phyloP scores from a whole-genome alignment of 2,888 invertebrate genomes.

The Gymnoscelis rufifasciata region DNA sequence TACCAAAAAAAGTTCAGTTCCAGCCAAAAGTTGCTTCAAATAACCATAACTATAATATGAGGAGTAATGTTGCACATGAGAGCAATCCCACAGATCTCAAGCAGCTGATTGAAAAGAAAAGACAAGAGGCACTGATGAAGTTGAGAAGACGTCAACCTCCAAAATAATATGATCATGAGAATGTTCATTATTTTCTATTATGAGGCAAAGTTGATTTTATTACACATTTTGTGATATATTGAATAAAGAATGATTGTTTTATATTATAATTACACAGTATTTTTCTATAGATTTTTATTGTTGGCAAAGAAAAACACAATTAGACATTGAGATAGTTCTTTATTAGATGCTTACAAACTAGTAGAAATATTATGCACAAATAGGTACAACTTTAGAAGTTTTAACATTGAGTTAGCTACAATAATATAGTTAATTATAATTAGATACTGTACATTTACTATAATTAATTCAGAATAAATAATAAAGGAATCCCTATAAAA shows the following conservation, averaged over 20 bases:
- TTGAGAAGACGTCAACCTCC: constrained; percentile 56
- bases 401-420: too few relatives aligned
- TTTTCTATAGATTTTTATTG: background rate
- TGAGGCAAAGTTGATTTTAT: constrained; percentile 17
- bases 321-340: too few relatives aligned
- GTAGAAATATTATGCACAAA: too few relatives aligned
- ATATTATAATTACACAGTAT: background rate
- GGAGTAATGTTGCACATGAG: constrained; percentile 16
- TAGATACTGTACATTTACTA: too few relatives aligned
- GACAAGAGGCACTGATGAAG: constrained; percentile 70
- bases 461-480: too few relatives aligned
- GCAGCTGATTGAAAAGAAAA: constrained; percentile 65
- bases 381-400: too few relatives aligned
- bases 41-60: constrained; percentile 17
- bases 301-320: too few relatives aligned
- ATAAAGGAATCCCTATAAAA: too few relatives aligned
- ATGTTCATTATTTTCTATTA: constrained; percentile 15
- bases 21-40: constrained; percentile 46
- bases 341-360: too few relatives aligned
- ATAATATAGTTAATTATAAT: too few relatives aligned
- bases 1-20: constrained; percentile 42
- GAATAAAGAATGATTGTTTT: background rate
- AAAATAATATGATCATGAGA: constrained; percentile 28
- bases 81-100: constrained; percentile 44
- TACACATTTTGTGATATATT: background rate